phyloP scores from a whole-genome alignment of 1,140 invertebrate genomes.

The Hylaeus anthracinus region DNA sequence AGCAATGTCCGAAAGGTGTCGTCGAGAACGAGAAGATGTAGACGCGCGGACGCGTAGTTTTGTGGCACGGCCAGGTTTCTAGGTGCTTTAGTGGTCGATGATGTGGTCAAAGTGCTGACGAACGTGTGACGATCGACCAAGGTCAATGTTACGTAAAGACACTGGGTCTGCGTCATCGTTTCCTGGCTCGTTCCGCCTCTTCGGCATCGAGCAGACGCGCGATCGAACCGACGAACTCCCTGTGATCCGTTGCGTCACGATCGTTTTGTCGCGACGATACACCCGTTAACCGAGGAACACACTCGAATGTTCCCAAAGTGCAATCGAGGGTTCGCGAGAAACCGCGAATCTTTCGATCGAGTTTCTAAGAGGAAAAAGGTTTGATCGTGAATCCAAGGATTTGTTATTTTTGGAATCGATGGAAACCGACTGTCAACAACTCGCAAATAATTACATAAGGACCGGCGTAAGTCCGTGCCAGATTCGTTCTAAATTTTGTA shows the following conservation, averaged over 20 bases:
- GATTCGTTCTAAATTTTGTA: constrained; percentile 42
- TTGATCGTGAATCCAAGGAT: constrained; percentile 57
- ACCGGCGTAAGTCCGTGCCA: constrained; percentile 57
- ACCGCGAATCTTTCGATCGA: background rate
- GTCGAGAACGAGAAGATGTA: background rate
- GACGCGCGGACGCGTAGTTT: background rate
- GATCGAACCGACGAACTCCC: constrained; percentile 18
- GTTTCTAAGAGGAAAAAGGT: constrained; percentile 34
- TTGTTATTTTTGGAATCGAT: constrained; percentile 67
- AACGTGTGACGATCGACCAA: constrained; percentile 69
- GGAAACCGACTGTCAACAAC: constrained; percentile 61
- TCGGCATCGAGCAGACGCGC: constrained; percentile 17
- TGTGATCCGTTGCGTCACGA: constrained; percentile 17
- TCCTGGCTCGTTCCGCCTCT: constrained; percentile 29
- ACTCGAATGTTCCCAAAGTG: background rate
- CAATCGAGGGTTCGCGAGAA: background rate
- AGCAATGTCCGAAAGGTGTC: background rate
- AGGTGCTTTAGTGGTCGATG: constrained; percentile 28
- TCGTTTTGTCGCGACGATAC: background rate
- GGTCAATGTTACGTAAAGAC: constrained; percentile 76
- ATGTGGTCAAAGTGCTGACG: constrained; percentile 57
- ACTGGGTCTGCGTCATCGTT: constrained; percentile 47
- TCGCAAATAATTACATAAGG: constrained; percentile 62
- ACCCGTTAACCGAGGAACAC: background rate
- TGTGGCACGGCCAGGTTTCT: background rate